Base-by-base conservation (phyloP, 2,888 invertebrate genomes). In the Chymomyza procnemis region DNA sequence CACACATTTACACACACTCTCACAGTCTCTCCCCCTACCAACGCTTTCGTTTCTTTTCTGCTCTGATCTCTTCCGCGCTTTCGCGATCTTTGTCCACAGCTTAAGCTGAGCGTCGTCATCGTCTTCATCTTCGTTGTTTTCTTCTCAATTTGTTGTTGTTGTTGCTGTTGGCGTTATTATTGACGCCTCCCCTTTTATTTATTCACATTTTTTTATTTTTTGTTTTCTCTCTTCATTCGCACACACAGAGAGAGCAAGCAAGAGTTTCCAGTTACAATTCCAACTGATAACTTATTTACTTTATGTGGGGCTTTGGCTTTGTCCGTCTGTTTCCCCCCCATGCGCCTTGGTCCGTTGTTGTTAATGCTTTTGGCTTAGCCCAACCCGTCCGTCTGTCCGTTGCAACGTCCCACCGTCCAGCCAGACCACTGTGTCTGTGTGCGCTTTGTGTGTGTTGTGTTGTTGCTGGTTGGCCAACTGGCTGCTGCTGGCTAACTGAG, bases 181-280 rank as follows among this genome's bases (percentile, higher is more conserved):
- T 83, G 85, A 88, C 89, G 85, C 89, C 89, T 88, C 89, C 89
- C 88, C 88, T 88, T 89, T 87, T 88, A 70, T 75, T 71, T 78
- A 74, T 80, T 78, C 78, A 80, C n/a, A n/a, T n/a, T n/a, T 80
- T 80, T 61, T 71, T 52, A 26, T 34, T 47, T 66, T n/a, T 69
- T 79, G 50, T 65, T 52, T 30, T 58, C 62, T 41, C 56, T 61
- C 21, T 48, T 47, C 63, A 67, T 62, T 56, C 50, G n/a, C 16
- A 26, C 19, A 50, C 26, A 8, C 14, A 56, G 63, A 12, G 47
- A 4, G 55, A 59, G 61, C n/a, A n/a, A n/a, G n/a, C n/a, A n/a
- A 50, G 64, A 71, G 82, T 79, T 83, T 84, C 75, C 74, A 78
- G 84, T 81, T 80, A 79, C 80, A 82, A 76, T 80, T 78, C 79